phyloP scores from a whole-genome alignment of 2,113 vertebrate genomes.

The Aviceda subcristata region DNA sequence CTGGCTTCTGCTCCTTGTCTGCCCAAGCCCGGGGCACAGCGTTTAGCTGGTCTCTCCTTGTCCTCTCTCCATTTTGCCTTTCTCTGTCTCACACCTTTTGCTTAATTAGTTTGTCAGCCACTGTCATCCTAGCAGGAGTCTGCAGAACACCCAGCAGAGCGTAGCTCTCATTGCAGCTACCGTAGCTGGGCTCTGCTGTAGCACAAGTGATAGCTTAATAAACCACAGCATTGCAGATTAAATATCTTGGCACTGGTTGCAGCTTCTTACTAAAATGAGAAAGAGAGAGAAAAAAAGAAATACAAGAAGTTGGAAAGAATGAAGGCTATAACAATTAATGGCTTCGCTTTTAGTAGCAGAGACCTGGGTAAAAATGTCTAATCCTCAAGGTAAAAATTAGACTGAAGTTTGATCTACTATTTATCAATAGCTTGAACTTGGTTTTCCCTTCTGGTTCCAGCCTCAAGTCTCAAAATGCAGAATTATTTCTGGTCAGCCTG shows the following conservation, averaged over 20 bases:
- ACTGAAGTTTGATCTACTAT: background rate
- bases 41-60: background rate
- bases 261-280: background rate
- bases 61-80: background rate
- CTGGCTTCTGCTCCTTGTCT: background rate
- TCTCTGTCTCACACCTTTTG: background rate
- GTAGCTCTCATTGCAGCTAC: conserved; percentile 9
- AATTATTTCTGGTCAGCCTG: background rate
- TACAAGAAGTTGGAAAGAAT: background rate
- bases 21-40: background rate
- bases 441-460: background rate
- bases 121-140: background rate
- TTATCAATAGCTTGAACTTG: background rate
- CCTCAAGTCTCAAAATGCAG: background rate
- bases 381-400: background rate
- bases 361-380: background rate
- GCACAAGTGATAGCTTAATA: conserved; percentile 26
- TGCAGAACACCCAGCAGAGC: conserved; percentile 10
- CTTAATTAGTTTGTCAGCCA: conserved; percentile 45
- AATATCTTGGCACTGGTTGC: background rate
- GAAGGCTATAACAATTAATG: background rate
- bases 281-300: background rate
- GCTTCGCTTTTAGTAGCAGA: background rate
- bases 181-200: background rate
- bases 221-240: conserved; percentile 16